Evolutionary conservation across 2,113 vertebrate species (phyloP), one percentile per base, ranked within the genome.

Genomic region (Panurus biarmicus): DNA sequence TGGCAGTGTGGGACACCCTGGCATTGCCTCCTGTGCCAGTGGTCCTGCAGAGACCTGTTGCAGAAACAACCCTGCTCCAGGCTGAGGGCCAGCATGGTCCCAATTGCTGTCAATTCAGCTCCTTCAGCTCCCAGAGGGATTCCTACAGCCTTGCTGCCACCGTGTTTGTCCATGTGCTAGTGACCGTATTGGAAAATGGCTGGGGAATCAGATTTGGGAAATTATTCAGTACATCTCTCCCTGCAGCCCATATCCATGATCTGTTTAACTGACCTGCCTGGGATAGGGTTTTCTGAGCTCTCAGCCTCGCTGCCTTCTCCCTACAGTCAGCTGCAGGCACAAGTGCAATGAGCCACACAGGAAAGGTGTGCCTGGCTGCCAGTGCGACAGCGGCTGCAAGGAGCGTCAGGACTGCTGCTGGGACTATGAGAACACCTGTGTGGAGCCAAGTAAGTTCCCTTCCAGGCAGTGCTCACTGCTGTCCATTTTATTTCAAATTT

Each of bases 351-450:
- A 96, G 23, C 74, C 81, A 0, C 81, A 38, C 1, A 25, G 40
- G 12, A 54, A 51, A 35, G 61, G 58, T 2, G 19, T 81, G 19
- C 14, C 40, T 0, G 95, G 95, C 78, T 98, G 98, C 85, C 82
- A 40, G 22, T 98, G 98, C 1, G 97, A 98, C 71, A 20, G 22
- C 0, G 29, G 25, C 25, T 98, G 98, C 75, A 75, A 29, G 40
- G 73, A 69, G 5, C 96, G 89, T 42, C 69, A 29, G 5, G 95
- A 97, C 56, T 98, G 98, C 90, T 98, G 98, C 92, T 98, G 95
- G 97, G 98, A 98, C 92, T 98, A 98, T 7, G 85, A 97, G 62
- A 95, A 95, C 18, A 47, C 89, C 54, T 98, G 98, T 6, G 51
- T 97, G 72, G 50, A 95, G 67, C 94, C 98, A 97, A 96, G 98